A percentile compares a stretch with the other conserved stretches of the same genome.
phyloP scores from a whole-genome alignment of 2,888 invertebrate species.

The Netelia virgata region DNA sequence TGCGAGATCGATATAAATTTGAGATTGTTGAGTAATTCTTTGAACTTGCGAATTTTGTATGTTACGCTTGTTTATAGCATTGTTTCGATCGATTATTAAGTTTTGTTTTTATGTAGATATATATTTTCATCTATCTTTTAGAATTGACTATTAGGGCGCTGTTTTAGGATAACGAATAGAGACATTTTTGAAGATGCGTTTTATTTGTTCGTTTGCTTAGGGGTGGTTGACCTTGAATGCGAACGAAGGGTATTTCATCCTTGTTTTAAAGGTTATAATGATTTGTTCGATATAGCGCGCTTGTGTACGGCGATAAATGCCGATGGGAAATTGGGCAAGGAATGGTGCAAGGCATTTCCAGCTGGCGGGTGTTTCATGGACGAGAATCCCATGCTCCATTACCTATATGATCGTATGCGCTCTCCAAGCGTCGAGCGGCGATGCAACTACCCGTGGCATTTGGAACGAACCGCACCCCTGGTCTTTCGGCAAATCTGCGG shows the following conservation, averaged over 20 bases:
- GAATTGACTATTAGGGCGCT: too few species aligned
- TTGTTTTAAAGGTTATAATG: slow-evolving; percentile 15
- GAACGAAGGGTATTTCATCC: too few species aligned
- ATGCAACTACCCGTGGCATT: slow-evolving; percentile 60
- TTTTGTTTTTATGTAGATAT: too few species aligned
- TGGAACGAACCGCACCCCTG: slow-evolving; percentile 53
- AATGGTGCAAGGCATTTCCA: slow-evolving; percentile 54
- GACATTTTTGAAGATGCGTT: too few species aligned
- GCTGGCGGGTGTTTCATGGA: slow-evolving; percentile 57
- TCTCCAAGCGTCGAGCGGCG: slow-evolving; percentile 23
- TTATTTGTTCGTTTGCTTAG: too few species aligned
- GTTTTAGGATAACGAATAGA: too few species aligned
- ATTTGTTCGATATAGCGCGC: slow-evolving; percentile 34
- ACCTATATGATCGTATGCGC: slow-evolving; percentile 12
- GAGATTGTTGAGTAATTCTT: not conserved
- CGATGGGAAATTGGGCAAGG: slow-evolving; percentile 33
- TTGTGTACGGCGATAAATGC: slow-evolving; percentile 43
- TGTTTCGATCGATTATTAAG: too few species aligned
- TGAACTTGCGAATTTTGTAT: not conserved
- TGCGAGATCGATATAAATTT: not conserved
- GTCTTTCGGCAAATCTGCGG: slow-evolving; percentile 79
- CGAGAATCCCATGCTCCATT: slow-evolving; percentile 41
- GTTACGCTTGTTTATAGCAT: too few species aligned
- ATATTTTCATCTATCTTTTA: too few species aligned
- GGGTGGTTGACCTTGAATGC: not conserved